Percentiles rank a stretch among this genome's conserved stretches.
Evolutionary conservation across 2,797 vertebrate genomes (phyloP).

Genomic region (Phalanger gymnotis): DNA sequence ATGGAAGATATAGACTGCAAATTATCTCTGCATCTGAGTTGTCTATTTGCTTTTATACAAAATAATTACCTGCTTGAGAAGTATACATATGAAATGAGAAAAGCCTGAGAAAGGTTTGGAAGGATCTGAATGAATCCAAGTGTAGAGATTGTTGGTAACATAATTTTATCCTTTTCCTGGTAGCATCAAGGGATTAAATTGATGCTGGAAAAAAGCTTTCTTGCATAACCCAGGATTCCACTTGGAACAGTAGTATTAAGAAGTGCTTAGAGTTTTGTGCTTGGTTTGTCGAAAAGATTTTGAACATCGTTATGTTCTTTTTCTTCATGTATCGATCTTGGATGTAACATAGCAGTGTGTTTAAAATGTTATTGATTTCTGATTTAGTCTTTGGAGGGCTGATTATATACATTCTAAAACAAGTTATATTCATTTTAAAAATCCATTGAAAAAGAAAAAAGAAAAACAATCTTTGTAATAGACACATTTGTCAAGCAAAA

Average conservation of each 20-base stretch:
- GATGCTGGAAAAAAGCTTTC: conserved; percentile 28
- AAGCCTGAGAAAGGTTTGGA: conserved; percentile 22
- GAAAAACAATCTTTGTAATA: not conserved
- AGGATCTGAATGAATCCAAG: conserved; percentile 45
- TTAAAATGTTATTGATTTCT: conserved; percentile 17
- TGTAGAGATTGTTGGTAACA: conserved; percentile 54
- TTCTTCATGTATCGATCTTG: not conserved
- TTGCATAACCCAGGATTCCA: conserved; percentile 49
- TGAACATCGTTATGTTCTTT: conserved; percentile 8
- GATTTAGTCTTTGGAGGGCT: conserved; percentile 44
- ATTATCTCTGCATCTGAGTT: conserved; percentile 62
- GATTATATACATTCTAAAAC: not conserved
- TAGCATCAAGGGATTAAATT: conserved; percentile 11
- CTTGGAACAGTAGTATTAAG: not conserved
- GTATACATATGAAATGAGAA: conserved; percentile 33
- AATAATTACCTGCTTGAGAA: conserved; percentile 58
- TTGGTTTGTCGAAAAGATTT: conserved; percentile 22
- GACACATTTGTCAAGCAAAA: not conserved
- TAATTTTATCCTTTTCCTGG: conserved; percentile 39
- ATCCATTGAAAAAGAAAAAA: not conserved
- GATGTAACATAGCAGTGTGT: not conserved
- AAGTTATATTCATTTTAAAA: not conserved
- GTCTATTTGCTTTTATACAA: conserved; percentile 46
- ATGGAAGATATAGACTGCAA: conserved; percentile 56
- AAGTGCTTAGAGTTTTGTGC: conserved; percentile 42